Percentiles rank a stretch among this genome's conserved stretches.
Evolutionary conservation across 2,888 invertebrate genomes (phyloP).

Genomic region (Pachymerium ferrugineum): DNA sequence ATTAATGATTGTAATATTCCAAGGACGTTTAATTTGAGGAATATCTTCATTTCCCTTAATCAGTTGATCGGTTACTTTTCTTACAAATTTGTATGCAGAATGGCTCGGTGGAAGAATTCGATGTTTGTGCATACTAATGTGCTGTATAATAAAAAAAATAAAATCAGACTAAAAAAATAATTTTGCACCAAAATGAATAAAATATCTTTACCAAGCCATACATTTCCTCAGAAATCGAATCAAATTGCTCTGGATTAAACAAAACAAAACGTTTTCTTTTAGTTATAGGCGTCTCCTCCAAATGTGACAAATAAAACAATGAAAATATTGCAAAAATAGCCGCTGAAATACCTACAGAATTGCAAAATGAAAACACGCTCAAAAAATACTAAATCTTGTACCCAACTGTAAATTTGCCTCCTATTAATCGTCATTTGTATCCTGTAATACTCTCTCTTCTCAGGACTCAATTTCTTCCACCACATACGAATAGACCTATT

Average conservation of each 20-base stretch:
- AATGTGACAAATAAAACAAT: constrained; percentile 47
- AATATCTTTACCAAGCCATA: constrained; percentile 19
- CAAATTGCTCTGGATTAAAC: constrained; percentile 49
- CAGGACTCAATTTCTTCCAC: constrained; percentile 48
- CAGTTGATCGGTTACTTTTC: constrained; percentile 48
- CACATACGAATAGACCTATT: constrained; percentile 47
- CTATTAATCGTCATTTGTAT: constrained; percentile 32
- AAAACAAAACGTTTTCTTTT: constrained; percentile 53
- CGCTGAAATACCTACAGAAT: neutral
- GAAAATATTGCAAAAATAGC: neutral
- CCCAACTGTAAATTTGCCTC: constrained; percentile 32
- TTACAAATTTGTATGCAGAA: constrained; percentile 47
- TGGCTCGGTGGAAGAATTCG: constrained; percentile 44
- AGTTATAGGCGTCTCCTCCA: constrained; percentile 54
- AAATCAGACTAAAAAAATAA: neutral
- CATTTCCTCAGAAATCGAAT: constrained; percentile 7
- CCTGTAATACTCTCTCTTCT: constrained; percentile 43
- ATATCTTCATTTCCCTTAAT: constrained; percentile 52
- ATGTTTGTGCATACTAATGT: neutral
- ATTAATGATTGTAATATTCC: constrained; percentile 52
- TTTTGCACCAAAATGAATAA: neutral
- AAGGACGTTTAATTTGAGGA: constrained; percentile 48
- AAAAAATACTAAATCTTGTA: neutral
- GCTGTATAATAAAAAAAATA: constrained; percentile 17
- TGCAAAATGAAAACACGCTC: neutral